Evolutionary conservation across 2,888 invertebrate genomes (phyloP).

Genomic region (Elmis aenea): DNA sequence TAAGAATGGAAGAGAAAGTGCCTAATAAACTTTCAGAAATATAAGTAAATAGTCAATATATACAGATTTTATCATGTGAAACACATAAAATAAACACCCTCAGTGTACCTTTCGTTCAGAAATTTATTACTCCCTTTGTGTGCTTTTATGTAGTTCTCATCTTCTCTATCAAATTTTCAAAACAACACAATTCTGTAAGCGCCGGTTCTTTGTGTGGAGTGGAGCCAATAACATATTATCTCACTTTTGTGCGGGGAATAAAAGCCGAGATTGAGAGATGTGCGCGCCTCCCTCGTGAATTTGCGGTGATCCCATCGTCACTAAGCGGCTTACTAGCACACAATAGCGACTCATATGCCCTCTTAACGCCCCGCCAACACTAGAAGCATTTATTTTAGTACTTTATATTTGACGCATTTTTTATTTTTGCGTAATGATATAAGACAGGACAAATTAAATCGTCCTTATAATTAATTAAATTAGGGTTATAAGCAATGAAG

Average conservation of each 20-base stretch:
- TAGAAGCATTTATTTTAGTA: too few relatives aligned
- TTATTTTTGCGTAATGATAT: too few relatives aligned
- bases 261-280: conserved; percentile 31
- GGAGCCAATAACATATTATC: conserved; percentile 41
- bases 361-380: conserved; percentile 23
- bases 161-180: conserved; percentile 29
- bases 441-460: too few relatives aligned
- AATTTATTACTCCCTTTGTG: conserved; percentile 28
- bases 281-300: conserved; percentile 13
- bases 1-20: too few relatives aligned
- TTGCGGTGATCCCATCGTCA: conserved; percentile 15
- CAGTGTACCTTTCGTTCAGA: conserved; percentile 16
- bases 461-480: too few relatives aligned
- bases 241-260: conserved; percentile 39
- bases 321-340: conserved; percentile 19
- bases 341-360: conserved; percentile 18
- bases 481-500: too few relatives aligned
- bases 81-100: conserved; percentile 15
- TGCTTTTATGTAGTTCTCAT: conserved; percentile 27
- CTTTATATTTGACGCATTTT: too few relatives aligned
- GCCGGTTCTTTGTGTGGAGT: conserved; percentile 26
- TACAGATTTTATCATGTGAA: conserved; percentile 15
- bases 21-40: too few relatives aligned
- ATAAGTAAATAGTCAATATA: too few relatives aligned
- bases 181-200: conserved; percentile 31